A percentile compares a stretch with the other conserved stretches of the same genome.
These are phyloP conservation scores for Glomeris marginata DNA, from an alignment of 2,888 invertebrate genomes.

Conservation along the genomic window DNA sequence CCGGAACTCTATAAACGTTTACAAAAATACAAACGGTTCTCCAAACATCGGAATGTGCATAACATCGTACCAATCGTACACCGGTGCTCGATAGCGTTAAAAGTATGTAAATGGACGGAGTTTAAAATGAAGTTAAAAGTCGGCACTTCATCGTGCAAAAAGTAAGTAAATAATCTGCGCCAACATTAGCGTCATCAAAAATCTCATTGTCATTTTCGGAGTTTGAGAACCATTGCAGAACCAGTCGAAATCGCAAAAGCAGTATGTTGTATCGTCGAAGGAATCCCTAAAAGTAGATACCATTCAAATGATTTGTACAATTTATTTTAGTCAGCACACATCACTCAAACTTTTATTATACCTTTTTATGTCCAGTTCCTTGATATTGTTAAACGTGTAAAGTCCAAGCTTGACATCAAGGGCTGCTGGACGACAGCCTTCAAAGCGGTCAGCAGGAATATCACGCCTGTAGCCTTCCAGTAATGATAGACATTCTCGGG, in stretches of 20 bases:
- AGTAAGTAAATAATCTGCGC: too few relatives aligned
- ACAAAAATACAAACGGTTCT: too few relatives aligned
- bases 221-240: slow-evolving; percentile 51
- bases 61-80: too few relatives aligned
- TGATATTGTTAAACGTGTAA: slow-evolving; percentile 73
- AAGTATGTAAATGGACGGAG: too few relatives aligned
- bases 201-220: not conserved
- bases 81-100: too few relatives aligned
- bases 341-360: slow-evolving; percentile 29
- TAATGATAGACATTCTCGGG: slow-evolving; percentile 69
- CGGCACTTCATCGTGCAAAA: too few relatives aligned
- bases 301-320: too few relatives aligned
- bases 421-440: slow-evolving; percentile 70
- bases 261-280: slow-evolving; percentile 67
- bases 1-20: too few relatives aligned
- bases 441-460: slow-evolving; percentile 80
- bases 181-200: too few relatives aligned
- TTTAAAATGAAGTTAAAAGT: too few relatives aligned
- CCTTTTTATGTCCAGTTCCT: slow-evolving; percentile 69
- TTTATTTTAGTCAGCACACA: slow-evolving; percentile 2
- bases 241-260: slow-evolving; percentile 82
- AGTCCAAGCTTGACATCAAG: slow-evolving; percentile 62
- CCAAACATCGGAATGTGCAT: too few relatives aligned
- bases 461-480: slow-evolving; percentile 62
- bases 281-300: slow-evolving; percentile 48